These are phyloP conservation scores for Motacilla tschutschensis DNA, from an alignment of 2,113 vertebrate species.

Conservation along the genomic window DNA sequence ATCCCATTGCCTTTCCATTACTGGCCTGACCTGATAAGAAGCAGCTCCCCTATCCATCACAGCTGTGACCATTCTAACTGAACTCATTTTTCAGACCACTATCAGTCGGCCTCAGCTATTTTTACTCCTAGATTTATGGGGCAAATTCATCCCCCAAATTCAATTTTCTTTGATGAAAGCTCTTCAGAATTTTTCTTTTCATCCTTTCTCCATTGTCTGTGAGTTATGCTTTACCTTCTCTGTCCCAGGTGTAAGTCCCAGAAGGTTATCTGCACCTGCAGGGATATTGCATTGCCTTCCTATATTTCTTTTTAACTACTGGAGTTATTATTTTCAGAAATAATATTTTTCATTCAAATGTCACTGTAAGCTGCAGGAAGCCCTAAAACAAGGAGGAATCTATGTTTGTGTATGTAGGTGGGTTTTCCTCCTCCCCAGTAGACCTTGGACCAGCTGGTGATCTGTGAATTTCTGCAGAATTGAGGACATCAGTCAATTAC, in stretches of 20 bases:
- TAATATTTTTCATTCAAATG: slow-evolving; percentile 37
- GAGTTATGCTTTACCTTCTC: slow-evolving; percentile 44
- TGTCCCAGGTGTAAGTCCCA: slow-evolving; percentile 6
- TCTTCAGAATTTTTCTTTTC: slow-evolving; percentile 9
- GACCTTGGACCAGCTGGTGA: neutral
- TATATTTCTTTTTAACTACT: slow-evolving; percentile 19
- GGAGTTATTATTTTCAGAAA: slow-evolving; percentile 33
- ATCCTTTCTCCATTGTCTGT: slow-evolving; percentile 33
- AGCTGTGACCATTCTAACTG: slow-evolving; percentile 31
- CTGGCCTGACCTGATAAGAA: slow-evolving; percentile 64
- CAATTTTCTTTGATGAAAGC: slow-evolving; percentile 65
- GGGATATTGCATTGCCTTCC: neutral
- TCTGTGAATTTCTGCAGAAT: neutral
- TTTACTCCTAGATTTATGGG: slow-evolving; percentile 64
- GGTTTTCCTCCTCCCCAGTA: neutral
- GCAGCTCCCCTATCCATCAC: slow-evolving; percentile 51
- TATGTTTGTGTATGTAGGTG: neutral
- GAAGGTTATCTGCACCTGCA: slow-evolving; percentile 54
- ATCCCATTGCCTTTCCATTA: slow-evolving; percentile 62
- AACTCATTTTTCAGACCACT: slow-evolving; percentile 65
- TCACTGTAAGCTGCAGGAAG: neutral
- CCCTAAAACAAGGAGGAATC: neutral
- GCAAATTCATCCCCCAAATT: slow-evolving; percentile 58
- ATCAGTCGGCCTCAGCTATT: slow-evolving; percentile 59
- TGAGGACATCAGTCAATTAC: neutral